A percentile compares a stretch with the other conserved stretches of the same genome.
These are phyloP conservation scores for Strongylocentrotus purpuratus DNA, from an alignment of 35 echinoderm and acorn worm species.

Conservation along the genomic window DNA sequence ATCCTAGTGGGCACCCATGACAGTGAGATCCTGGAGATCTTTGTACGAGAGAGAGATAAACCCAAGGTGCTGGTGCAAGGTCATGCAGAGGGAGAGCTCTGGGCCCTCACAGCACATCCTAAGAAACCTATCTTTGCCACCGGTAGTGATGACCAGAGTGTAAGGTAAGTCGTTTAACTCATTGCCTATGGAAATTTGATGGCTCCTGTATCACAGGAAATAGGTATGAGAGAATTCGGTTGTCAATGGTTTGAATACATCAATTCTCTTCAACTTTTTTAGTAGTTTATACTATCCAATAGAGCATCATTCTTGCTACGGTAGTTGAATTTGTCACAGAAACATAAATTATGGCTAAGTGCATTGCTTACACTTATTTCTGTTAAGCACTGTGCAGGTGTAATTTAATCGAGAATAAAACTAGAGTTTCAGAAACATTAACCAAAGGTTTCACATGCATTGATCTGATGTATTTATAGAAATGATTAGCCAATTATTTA, in stretches of 20 bases:
- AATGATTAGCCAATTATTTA: background rate
- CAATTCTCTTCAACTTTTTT: no score
- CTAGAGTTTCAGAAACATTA: no score
- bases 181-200: background rate
- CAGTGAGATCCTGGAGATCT: slow-evolving; percentile 91
- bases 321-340: no score
- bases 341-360: no score
- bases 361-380: no score
- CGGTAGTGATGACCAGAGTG: slow-evolving; percentile 97
- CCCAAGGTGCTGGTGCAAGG: slow-evolving; percentile 90
- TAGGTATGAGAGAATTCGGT: no score
- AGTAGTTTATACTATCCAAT: no score
- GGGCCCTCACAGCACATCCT: slow-evolving; percentile 91
- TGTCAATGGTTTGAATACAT: no score
- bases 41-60: slow-evolving; percentile 81
- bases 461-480: background rate
- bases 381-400: no score
- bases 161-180: slow-evolving; percentile 65
- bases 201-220: no score
- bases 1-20: slow-evolving; percentile 95
- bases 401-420: no score
- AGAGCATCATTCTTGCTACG: no score
- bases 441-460: background rate
- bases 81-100: slow-evolving; percentile 99
- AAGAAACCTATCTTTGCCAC: slow-evolving; percentile 97